Evolutionary conservation across 2,113 vertebrate species (phyloP), one percentile per base, ranked within the genome.

Genomic region (Thinocorus orbignyianus): DNA sequence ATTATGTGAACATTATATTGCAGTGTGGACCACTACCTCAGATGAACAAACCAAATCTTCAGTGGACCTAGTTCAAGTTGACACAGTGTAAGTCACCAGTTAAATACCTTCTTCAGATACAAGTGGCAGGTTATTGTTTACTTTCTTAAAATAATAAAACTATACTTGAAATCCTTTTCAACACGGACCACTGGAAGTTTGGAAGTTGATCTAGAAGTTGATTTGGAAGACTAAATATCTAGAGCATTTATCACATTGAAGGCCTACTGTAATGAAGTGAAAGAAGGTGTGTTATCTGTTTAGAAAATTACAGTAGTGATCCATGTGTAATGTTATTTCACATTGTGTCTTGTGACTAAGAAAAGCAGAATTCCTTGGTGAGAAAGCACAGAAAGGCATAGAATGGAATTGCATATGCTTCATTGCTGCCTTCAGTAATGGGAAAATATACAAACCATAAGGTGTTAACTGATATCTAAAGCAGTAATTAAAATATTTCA

Each of bases 401-500:
- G 52, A 64, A 49, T 49, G 14, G 46, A 87, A 80, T 88, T 55
- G 81, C 60, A 77, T 6, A 17, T 57, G 9, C 41, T 76, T 80
- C 66, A 33, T 58, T 88, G 70, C 83, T 39, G 46, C 46, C 51
- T 77, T 33, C 25, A 73, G 68, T 76, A 92, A 79, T 70, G 70
- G 54, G 22, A 90, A 83, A 69, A 90, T 72, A 72, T 30, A 18
- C 49, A 60, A 70, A 92, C 49, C 1, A 0, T 72, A 71, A 86
- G 42, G 18, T 81, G 83, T 81, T 93, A 91, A 82, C 42, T 72
- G 39, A 31, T 85, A 25, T 42, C 20, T 8, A 48, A 86, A 64
- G 48, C 20, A 69, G n/a, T 93, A 85, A 96, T 96, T 94, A 96
- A 91, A 86, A 95, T 86, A 54, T 72, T 80, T 80, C 23, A 42